These are phyloP conservation scores for Botia almorhae DNA, from an alignment of 2,797 vertebrate species.

Conservation along the genomic window DNA sequence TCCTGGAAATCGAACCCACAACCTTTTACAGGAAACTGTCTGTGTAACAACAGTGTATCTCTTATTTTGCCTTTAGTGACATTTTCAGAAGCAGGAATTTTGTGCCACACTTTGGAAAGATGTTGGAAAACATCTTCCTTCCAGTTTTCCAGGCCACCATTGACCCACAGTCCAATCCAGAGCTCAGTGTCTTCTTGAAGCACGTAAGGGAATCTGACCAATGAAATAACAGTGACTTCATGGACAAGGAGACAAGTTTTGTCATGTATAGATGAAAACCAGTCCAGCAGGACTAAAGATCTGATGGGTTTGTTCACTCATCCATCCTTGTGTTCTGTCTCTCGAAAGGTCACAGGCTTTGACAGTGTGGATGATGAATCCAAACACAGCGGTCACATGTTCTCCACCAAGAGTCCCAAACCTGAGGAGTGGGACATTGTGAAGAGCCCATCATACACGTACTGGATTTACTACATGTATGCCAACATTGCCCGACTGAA, in stretches of 20 bases:
- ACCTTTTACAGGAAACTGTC: too few species aligned
- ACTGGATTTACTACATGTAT: conserved; percentile 98
- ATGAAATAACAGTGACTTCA: too few species aligned
- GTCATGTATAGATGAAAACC: too few species aligned
- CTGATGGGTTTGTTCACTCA: background rate
- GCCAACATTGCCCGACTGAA: conserved; percentile 93
- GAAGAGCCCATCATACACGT: conserved; percentile 96
- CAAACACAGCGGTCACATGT: conserved; percentile 99
- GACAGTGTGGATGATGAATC: conserved; percentile 99
- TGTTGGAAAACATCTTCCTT: conserved; percentile 96
- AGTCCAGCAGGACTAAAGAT: too few species aligned
- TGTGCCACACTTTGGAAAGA: conserved; percentile 93
- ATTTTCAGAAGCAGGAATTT: conserved; percentile 92
- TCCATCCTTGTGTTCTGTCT: background rate
- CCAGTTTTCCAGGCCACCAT: conserved; percentile 93
- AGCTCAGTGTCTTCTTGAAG: conserved; percentile 92
- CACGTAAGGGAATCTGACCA: conserved; percentile 84
- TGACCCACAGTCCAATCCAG: conserved; percentile 86
- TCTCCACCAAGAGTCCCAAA: conserved; percentile 91
- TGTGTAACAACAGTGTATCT: too few species aligned
- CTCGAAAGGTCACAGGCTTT: conserved; percentile 91
- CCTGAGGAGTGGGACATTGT: conserved; percentile 90
- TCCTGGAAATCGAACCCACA: too few species aligned
- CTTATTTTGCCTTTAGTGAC: conserved; percentile 77
- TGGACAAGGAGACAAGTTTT: too few species aligned